Evolutionary conservation across 2,888 invertebrate species (phyloP), one percentile per base, ranked within the genome.

Genomic region (Latrodectus elegans): DNA sequence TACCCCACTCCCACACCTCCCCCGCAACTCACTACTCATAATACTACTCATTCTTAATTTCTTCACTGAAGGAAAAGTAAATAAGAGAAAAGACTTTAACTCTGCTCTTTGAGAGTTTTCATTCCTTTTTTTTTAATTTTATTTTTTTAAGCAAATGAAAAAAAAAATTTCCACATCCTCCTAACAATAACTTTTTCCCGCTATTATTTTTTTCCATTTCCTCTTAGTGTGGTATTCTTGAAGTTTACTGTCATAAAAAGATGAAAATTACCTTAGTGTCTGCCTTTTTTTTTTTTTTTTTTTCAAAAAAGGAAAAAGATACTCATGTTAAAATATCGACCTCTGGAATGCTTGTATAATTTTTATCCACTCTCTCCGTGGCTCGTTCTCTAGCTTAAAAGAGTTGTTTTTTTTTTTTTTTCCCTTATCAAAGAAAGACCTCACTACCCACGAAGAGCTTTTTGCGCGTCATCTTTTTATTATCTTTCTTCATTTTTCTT

Each of bases 81-180:
- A 83, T 81, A 87, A 81, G 81, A 77, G 67, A 81, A 82, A 77
- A 65, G 81, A 81, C 81, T 87, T 87, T 77, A 87, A 81, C 81
- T 65, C 71, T 72, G 12, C 77, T 51, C 86, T 87, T 87, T 87
- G 86, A 81, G 76, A 77, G 86, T 87, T 81, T 87, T 87, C 77
- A 81, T 73, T 81, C 81, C 77, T 70, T 52, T 75, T 81, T 49
- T 14, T 55, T 68, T 81, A 81, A 81, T 70, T 52, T 75, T 81
- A 49, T 14, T 55, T 71, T 49, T 55, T 15, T 14, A 65, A 52
- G 53, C 38, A 84, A 84, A 85, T 79, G 80, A 76, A 65, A 26
- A 22, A 26, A 22, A 60, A 11, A 15, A 10, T 73, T 49, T 12
- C 73, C 68, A 49, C 67, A 49, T 26, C 11, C 85, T 74, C 72